These are phyloP conservation scores for Thereva unica DNA, from an alignment of 2,888 invertebrate species.

Conservation along the genomic window DNA sequence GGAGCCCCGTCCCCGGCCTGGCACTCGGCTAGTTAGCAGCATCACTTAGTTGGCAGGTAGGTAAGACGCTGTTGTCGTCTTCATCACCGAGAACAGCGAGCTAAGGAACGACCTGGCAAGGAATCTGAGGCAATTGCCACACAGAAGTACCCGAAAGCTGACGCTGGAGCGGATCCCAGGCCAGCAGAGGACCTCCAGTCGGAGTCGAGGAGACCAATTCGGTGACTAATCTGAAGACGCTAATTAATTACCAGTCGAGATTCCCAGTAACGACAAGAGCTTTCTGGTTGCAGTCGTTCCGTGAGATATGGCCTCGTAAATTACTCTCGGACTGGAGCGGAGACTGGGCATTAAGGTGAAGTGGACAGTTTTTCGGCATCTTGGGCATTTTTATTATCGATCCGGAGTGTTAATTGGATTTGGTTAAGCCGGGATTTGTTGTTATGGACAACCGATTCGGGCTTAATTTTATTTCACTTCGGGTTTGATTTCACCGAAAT, in stretches of 20 bases:
- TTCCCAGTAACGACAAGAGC: conserved; percentile 40
- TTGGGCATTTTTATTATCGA: conserved; percentile 14
- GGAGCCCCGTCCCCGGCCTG: conserved; percentile 8
- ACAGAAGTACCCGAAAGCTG: conserved; percentile 9
- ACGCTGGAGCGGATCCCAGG: background rate
- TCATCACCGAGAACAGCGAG: conserved; percentile 3
- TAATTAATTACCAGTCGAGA: conserved; percentile 38
- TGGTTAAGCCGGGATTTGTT: conserved; percentile 31
- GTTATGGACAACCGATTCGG: conserved; percentile 17
- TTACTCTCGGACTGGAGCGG: conserved; percentile 33
- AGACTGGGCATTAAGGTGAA: conserved; percentile 13
- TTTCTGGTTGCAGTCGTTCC: conserved; percentile 37
- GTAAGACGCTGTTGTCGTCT: conserved; percentile 9
- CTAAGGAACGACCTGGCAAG: background rate
- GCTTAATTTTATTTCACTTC: conserved; percentile 12
- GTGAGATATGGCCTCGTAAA: conserved; percentile 41
- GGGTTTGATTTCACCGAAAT: too few species aligned
- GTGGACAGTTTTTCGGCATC: conserved; percentile 17
- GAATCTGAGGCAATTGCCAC: conserved; percentile 24
- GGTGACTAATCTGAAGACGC: conserved; percentile 39
- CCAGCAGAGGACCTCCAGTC: conserved; percentile 7
- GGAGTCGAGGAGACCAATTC: background rate
- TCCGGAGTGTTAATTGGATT: conserved; percentile 40
- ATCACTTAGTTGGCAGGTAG: conserved; percentile 18
- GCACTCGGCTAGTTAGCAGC: conserved; percentile 13